Percentiles rank a stretch among this genome's conserved stretches.
Evolutionary conservation across 2,113 vertebrate species (phyloP).

Genomic region (Semnornis frantzii): DNA sequence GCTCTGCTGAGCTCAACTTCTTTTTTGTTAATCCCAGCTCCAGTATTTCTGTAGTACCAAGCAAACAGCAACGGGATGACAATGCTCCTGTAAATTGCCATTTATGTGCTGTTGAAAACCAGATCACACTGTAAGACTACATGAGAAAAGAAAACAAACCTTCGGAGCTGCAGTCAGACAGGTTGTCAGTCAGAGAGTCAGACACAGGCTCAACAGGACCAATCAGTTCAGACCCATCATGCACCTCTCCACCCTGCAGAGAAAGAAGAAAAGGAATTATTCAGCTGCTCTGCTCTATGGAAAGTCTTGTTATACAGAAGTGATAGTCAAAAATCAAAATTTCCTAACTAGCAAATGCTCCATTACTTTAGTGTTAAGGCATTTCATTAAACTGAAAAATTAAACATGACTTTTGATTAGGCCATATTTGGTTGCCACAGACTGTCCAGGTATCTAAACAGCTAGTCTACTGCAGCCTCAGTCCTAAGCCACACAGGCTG

Average conservation of each 20-base stretch:
- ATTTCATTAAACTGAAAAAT: neutral
- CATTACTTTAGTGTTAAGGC: neutral
- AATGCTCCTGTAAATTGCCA: neutral
- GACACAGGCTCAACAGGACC: slow-evolving; percentile 88
- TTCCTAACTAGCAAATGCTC: neutral
- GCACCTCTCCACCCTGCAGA: slow-evolving; percentile 91
- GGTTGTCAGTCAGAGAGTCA: slow-evolving; percentile 84
- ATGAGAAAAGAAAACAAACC: slow-evolving; percentile 75
- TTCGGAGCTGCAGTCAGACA: slow-evolving; percentile 92
- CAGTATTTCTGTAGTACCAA: neutral
- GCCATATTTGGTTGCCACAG: neutral
- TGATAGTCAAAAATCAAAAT: neutral
- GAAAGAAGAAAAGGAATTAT: neutral
- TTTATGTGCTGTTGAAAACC: neutral
- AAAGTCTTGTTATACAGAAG: neutral
- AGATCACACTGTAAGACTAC: neutral
- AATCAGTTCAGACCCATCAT: slow-evolving; percentile 95
- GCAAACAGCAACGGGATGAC: neutral
- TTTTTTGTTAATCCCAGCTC: neutral
- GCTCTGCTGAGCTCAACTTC: neutral
- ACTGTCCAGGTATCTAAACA: neutral
- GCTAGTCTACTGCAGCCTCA: neutral
- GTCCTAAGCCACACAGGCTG: neutral
- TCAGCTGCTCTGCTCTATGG: neutral
- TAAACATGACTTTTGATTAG: neutral